Base-by-base conservation (phyloP, 2,888 invertebrate species). In the Biston stratarius region DNA sequence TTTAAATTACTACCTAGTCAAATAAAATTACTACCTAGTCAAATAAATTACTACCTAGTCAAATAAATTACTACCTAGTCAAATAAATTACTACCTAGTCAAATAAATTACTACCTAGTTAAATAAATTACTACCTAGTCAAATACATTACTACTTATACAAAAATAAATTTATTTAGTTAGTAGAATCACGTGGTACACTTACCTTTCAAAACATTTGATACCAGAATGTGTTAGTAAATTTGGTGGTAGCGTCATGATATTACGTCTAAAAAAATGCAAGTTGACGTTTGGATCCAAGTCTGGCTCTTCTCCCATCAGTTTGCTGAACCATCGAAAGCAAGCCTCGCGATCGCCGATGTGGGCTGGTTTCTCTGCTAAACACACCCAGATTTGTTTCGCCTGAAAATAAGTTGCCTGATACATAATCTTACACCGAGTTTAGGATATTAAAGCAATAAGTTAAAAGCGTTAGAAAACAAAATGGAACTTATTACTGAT, bases 281-380 rank as follows among this genome's bases (percentile, higher is more conserved):
- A 96, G 83, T 98, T 98, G 64, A 99, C 98, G 77, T 98, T 98
- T 0, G 99, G 99, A 92, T 99, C 99, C 62, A 99, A 92, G 89
- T 99, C 99, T 0, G 99, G 99, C 84, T 99, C 99, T 78, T 99
- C 99, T 15, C 98, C 98, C 98, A 98, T 98, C 45, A 98, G 92
- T 91, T 99, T 99, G 47, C 99, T 98, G 93, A 99, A 99, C 99
- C 99, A 99, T 80, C 98, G 97, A 92, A 99, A 99, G 90, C 99
- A 99, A 42, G 99, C 98, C 89, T 99, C 99, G 47, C 99, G 95
- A 88, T 99, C 99, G 0, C 97, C 96, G 12, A 97, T 95, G 87
- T 98, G 99, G 11, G 98, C 98, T 11, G 99, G 98, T 83, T 96
- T 96, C 86, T 99, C 99, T 2, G 99, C 99, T 68, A 99, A 94